Evolutionary conservation across 2,797 vertebrate species (phyloP).

Genomic region (Arctocebus calabarensis): DNA sequence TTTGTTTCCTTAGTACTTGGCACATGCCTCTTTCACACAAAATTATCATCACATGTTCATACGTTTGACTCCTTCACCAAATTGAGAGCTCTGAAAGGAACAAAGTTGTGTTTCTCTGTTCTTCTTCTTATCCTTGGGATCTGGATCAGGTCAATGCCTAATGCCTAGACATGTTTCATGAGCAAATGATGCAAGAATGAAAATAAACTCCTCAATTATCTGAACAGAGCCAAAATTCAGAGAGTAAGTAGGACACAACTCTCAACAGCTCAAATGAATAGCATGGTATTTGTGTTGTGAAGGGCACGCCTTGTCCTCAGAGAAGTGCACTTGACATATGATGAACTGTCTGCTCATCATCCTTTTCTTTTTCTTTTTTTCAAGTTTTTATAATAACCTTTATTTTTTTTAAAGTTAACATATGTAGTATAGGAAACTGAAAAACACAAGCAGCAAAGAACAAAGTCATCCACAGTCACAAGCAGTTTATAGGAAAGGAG

Average conservation of each 20-base stretch:
- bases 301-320: not conserved
- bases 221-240: not conserved
- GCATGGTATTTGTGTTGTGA: fast-evolving
- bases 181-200: slow-evolving; percentile 1
- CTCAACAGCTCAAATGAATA: not conserved
- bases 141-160: not conserved
- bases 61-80: not conserved
- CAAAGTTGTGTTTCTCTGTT: not conserved
- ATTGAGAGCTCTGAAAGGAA: not conserved
- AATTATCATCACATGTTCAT: not conserved
- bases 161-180: not conserved
- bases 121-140: not conserved
- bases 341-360: not conserved
- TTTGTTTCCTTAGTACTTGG: not conserved
- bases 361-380: not conserved
- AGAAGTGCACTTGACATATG: not conserved
- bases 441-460: too few species aligned
- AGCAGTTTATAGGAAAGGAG: too few species aligned
- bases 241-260: not conserved
- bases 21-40: not conserved
- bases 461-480: too few species aligned
- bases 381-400: too few species aligned
- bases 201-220: not conserved
- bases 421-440: too few species aligned
- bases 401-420: too few species aligned